These are phyloP conservation scores for Epinephelus fuscoguttatus DNA, from an alignment of 2,113 vertebrate species.

Conservation along the genomic window DNA sequence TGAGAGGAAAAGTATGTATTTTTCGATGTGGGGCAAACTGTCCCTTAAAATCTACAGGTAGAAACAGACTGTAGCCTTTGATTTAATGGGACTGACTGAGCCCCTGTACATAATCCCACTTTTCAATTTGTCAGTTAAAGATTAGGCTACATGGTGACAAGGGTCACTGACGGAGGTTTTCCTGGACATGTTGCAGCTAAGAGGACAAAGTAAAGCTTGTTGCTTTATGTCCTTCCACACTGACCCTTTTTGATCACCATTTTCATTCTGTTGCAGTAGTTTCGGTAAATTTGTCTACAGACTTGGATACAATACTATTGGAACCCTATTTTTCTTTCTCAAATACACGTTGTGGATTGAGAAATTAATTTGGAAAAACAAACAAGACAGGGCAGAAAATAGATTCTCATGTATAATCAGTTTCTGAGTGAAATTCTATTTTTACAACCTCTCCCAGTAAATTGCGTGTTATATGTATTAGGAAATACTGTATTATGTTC, in stretches of 20 bases:
- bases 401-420: neutral
- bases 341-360: slow-evolving; percentile 21
- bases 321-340: neutral
- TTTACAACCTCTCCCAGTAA: neutral
- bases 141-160: slow-evolving; percentile 21
- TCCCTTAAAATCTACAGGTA: neutral
- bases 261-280: slow-evolving; percentile 4
- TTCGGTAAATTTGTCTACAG: neutral
- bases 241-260: slow-evolving; percentile 10
- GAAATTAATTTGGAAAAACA: neutral
- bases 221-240: neutral
- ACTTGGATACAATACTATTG: neutral
- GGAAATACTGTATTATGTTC: neutral
- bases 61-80: neutral
- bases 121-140: slow-evolving; percentile 31
- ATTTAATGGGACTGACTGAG: neutral
- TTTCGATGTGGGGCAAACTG: no score
- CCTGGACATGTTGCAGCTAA: neutral
- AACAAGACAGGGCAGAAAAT: neutral
- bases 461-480: neutral
- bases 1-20: no score
- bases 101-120: slow-evolving; percentile 8
- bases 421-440: neutral
- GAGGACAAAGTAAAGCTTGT: slow-evolving; percentile 3
- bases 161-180: slow-evolving; percentile 5